These are phyloP conservation scores for Cettia cetti DNA, from an alignment of 2,113 vertebrate species.

Conservation along the genomic window DNA sequence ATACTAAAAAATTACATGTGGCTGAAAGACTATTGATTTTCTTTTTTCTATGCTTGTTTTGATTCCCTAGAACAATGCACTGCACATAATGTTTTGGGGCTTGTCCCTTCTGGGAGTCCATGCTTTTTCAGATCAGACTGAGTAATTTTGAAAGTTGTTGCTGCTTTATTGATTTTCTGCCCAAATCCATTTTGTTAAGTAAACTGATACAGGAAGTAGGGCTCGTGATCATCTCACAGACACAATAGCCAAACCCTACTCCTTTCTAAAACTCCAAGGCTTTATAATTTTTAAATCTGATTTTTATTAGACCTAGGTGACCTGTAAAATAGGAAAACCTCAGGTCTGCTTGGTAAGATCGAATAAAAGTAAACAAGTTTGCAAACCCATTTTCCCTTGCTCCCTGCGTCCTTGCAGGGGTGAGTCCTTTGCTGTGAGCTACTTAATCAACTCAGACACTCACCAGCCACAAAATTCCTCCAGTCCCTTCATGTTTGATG, in stretches of 20 bases:
- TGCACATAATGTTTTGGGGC: background rate
- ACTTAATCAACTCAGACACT: background rate
- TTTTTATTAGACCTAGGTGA: constrained; percentile 38
- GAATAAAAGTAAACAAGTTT: background rate
- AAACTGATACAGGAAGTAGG: constrained; percentile 23
- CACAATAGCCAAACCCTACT: background rate
- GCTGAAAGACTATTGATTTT: constrained; percentile 19
- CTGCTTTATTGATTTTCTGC: constrained; percentile 51
- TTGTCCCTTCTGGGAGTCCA: background rate
- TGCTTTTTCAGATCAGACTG: background rate
- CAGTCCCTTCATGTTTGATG: accelerated
- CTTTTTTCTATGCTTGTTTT: constrained; percentile 12
- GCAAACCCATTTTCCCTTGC: background rate
- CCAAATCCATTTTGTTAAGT: constrained; percentile 23
- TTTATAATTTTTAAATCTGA: background rate
- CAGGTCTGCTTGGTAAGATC: constrained; percentile 18
- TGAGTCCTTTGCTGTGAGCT: accelerated
- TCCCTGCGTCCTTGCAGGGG: background rate
- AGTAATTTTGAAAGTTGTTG: constrained; percentile 43
- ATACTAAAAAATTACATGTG: background rate
- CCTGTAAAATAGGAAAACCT: background rate
- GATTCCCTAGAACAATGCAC: constrained; percentile 6
- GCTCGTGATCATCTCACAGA: background rate
- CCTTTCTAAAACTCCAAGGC: background rate
- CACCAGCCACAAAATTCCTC: background rate